These are phyloP conservation scores for Ahaetulla prasina DNA, from an alignment of 2,113 vertebrate species.

Conservation along the genomic window DNA sequence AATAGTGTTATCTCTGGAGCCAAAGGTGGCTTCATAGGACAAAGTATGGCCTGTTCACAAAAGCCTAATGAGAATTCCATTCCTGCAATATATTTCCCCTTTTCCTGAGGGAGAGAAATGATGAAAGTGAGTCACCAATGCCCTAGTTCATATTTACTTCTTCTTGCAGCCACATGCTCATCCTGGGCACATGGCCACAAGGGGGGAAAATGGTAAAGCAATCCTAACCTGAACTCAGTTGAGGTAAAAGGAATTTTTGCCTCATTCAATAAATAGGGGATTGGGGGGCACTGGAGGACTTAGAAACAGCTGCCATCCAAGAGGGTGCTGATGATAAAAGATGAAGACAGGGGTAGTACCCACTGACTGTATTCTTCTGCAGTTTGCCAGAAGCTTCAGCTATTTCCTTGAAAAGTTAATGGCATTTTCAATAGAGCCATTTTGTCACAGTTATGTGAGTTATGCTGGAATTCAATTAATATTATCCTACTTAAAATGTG, in stretches of 20 bases:
- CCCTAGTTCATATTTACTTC: not conserved
- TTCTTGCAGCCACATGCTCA: not conserved
- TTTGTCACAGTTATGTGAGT: not conserved
- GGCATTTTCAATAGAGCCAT: not conserved
- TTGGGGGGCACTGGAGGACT: not conserved
- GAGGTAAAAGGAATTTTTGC: not conserved
- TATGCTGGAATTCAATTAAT: not conserved
- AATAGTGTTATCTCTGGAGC: not conserved
- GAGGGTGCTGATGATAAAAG: not conserved
- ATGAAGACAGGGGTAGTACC: not conserved
- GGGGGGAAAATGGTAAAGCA: not conserved
- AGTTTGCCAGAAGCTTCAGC: not conserved
- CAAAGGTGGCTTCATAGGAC: not conserved
- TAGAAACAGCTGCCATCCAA: not conserved
- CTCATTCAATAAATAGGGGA: not conserved
- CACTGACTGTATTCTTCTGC: not conserved
- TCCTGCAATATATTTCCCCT: not conserved
- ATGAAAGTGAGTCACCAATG: not conserved
- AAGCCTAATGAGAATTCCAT: not conserved
- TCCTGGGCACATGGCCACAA: not conserved
- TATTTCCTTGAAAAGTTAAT: not conserved
- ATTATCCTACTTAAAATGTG: not conserved
- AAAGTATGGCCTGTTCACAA: not conserved
- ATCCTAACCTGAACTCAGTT: not conserved
- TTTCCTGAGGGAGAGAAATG: not conserved